Evolutionary conservation across 2,113 vertebrate species (phyloP).

Genomic region (Solenodon paradoxus): DNA sequence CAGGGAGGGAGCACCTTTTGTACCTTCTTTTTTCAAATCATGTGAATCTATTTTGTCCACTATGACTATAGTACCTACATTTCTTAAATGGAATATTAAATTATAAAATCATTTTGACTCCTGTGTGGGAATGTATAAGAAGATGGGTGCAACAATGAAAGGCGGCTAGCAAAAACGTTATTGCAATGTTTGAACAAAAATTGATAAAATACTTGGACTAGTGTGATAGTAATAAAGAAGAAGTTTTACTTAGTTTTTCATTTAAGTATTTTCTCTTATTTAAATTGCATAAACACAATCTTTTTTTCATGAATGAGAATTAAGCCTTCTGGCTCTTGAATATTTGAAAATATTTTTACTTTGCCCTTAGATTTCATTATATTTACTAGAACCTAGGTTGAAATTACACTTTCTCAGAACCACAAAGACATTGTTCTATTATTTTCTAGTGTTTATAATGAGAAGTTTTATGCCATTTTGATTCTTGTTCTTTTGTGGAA

Average conservation of each 20-base stretch:
- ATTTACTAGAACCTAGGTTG: slow-evolving; percentile 1
- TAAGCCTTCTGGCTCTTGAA: neutral
- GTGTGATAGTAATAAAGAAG: neutral
- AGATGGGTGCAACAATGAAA: neutral
- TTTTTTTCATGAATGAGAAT: neutral
- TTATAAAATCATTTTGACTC: neutral
- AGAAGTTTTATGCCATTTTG: neutral
- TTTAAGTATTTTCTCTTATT: slow-evolving; percentile 5
- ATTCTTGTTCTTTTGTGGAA: slow-evolving; percentile 25
- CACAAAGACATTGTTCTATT: neutral
- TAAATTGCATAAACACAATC: neutral
- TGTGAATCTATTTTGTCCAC: slow-evolving; percentile 1
- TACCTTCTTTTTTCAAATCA: neutral
- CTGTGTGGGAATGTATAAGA: neutral
- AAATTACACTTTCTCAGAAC: slow-evolving; percentile 1
- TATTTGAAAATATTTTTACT: slow-evolving; percentile 46
- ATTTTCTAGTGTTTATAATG: slow-evolving; percentile 11
- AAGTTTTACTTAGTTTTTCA: neutral
- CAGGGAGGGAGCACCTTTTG: neutral
- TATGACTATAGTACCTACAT: neutral
- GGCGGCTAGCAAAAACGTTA: neutral
- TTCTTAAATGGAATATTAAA: neutral
- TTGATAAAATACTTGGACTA: neutral
- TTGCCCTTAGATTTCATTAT: slow-evolving; percentile 17
- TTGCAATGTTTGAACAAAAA: neutral